Conservation (phyloP, 2,113 vertebrate species). For the Gymnocephalus cernua region DNA sequence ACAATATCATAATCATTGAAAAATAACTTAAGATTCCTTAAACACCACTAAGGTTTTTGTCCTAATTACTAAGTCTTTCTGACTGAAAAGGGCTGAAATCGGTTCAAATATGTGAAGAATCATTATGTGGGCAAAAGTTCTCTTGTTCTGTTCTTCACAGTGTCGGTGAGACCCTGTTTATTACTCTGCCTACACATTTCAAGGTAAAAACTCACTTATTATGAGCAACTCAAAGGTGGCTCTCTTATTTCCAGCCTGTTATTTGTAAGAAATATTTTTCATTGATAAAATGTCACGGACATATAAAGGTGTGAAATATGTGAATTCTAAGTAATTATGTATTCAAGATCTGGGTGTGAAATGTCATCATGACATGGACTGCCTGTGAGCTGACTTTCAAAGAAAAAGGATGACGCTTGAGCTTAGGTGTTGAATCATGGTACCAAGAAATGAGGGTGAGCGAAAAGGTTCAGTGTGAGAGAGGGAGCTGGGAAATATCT, state of each 20-base stretch:
- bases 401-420: slow-evolving; percentile 68
- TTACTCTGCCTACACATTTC: slow-evolving; percentile 21
- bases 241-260: slow-evolving; percentile 24
- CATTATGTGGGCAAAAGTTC: neutral
- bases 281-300: slow-evolving; percentile 46
- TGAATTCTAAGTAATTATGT: slow-evolving; percentile 54
- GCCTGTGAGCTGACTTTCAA: slow-evolving; percentile 64
- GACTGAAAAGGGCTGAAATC: neutral
- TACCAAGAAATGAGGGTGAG: slow-evolving; percentile 57
- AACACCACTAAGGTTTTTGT: neutral
- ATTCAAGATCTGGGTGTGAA: slow-evolving; percentile 50
- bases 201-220: slow-evolving; percentile 17
- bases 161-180: slow-evolving; percentile 13
- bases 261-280: slow-evolving; percentile 25
- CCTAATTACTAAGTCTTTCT: neutral
- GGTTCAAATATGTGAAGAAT: slow-evolving; percentile 17
- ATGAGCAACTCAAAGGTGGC: slow-evolving; percentile 39
- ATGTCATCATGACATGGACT: slow-evolving; percentile 73
- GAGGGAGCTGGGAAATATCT: slow-evolving; percentile 29
- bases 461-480: slow-evolving; percentile 48
- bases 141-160: slow-evolving; percentile 7
- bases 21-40: neutral
- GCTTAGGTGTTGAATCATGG: slow-evolving; percentile 61
- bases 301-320: slow-evolving; percentile 39
- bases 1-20: neutral